Conservation (phyloP, 2,113 vertebrate species). For the Mesitornis unicolor region DNA sequence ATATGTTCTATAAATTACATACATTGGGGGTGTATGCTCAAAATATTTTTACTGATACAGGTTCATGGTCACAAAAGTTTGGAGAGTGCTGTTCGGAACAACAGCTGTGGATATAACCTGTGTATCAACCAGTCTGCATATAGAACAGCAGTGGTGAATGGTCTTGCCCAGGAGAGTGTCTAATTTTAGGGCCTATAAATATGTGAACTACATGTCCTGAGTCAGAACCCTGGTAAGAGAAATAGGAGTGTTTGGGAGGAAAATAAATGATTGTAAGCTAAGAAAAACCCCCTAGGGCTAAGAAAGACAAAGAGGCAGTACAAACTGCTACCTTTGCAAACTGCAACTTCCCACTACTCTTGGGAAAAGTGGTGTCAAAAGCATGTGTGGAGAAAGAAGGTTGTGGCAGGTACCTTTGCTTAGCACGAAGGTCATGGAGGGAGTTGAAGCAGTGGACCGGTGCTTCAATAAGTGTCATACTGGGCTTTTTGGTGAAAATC, state of each 20-base stretch:
- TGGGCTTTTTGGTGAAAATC: background rate
- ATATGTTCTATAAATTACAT: background rate
- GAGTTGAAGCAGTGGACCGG: background rate
- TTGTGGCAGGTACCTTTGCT: background rate
- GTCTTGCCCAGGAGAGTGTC: background rate
- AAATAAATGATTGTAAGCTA: background rate
- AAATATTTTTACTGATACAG: rapidly evolving
- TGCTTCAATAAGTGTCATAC: background rate
- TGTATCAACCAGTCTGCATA: rapidly evolving
- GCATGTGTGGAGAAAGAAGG: rapidly evolving
- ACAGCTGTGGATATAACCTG: background rate
- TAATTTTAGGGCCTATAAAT: background rate
- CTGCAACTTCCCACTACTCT: background rate
- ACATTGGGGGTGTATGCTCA: rapidly evolving
- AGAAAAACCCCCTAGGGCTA: background rate
- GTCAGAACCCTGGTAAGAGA: background rate
- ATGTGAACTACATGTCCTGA: background rate
- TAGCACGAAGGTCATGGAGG: rapidly evolving
- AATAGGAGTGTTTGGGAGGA: background rate
- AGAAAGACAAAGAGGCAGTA: background rate
- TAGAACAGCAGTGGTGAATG: background rate
- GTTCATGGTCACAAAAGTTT: background rate
- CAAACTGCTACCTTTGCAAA: background rate
- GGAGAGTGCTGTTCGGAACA: background rate
- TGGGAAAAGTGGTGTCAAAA: background rate